Base-by-base conservation (phyloP, 2,888 invertebrate species). In the Zaprionus bogoriensis region DNA sequence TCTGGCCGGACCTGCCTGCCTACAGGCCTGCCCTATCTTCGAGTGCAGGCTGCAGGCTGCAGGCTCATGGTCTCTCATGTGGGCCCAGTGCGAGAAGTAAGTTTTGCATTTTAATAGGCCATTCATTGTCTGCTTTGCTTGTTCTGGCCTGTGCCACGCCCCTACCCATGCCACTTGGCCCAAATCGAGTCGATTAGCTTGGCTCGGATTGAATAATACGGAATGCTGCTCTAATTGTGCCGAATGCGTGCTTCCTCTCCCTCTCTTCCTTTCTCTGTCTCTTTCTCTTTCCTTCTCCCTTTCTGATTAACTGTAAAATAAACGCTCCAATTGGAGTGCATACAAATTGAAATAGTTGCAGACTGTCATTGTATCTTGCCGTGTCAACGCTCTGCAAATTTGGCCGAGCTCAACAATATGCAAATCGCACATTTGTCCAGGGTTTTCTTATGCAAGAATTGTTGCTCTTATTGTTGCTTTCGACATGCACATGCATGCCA, bases 31-130 rank as follows among this genome's bases (percentile, higher is more conserved):
- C 22, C 52, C 53, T 66, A 76, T 73, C 84, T 66, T 41, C 52
- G 51, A 51, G 41, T 54, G 39, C 27, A 32, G 14, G 52, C 48
- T 28, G 32, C 25, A 53, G 63, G 12, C 57, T 67, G 74, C 62
- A 62, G n/a, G n/a, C n/a, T n/a, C n/a, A n/a, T n/a, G n/a, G n/a
- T n/a, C n/a, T n/a, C n/a, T n/a, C n/a, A n/a, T n/a, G n/a, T 59
- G 50, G 12, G 9, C 32, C 12, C 12, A 32, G 14, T 10, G 4
- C 3, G 10, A 20, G 10, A 20, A 12, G 45, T 39, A 62, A 76
- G 74, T 62, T 86, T 82, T 70, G 83, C 86, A 82, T 80, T 76
- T 85, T 79, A 82, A 80, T 85, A 60, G 80, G 68, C 42, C 48
- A 30, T 41, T 50, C 52, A 57, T 47, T 60, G 32, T 20, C 42